Evolutionary conservation across 2,888 invertebrate species (phyloP).

Genomic region (Plagodis dolabraria): DNA sequence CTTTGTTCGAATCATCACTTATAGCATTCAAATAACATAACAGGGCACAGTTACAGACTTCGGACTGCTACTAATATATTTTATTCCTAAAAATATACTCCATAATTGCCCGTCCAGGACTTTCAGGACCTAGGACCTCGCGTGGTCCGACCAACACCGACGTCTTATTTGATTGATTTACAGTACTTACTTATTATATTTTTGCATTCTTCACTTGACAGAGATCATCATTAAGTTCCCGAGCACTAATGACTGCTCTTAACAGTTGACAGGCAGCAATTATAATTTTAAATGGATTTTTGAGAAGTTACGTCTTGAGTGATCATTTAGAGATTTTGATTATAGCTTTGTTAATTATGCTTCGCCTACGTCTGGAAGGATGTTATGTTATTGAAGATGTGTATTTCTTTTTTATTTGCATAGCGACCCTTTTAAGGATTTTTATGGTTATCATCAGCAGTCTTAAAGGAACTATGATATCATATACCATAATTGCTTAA

Average conservation of each 20-base stretch:
- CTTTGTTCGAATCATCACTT: too few species aligned
- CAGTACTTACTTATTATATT: too few species aligned
- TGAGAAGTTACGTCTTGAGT: constrained; percentile 1
- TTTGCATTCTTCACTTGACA: constrained; percentile 6
- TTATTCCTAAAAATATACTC: too few species aligned
- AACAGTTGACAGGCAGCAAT: constrained; percentile 19
- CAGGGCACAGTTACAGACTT: too few species aligned
- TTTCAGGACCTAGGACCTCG: too few species aligned
- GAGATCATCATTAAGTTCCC: constrained; percentile 8
- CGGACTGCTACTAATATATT: too few species aligned
- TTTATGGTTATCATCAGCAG: constrained; percentile 24
- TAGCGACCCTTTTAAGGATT: constrained; percentile 7
- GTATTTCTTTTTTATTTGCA: constrained; percentile 6
- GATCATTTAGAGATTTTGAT: constrained; percentile 12
- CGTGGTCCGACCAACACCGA: too few species aligned
- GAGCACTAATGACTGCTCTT: constrained; percentile 10
- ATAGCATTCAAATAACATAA: too few species aligned
- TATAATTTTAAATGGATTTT: constrained; percentile 5
- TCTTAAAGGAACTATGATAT: neutral
- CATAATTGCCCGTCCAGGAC: too few species aligned
- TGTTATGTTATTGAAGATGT: constrained; percentile 11
- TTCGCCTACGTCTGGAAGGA: constrained; percentile 15
- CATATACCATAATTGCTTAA: neutral
- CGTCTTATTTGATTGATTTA: too few species aligned
- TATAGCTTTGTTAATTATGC: constrained; percentile 24